These are phyloP conservation scores for Hafferia zeledoni DNA, from an alignment of 2,797 vertebrate genomes.

Conservation along the genomic window DNA sequence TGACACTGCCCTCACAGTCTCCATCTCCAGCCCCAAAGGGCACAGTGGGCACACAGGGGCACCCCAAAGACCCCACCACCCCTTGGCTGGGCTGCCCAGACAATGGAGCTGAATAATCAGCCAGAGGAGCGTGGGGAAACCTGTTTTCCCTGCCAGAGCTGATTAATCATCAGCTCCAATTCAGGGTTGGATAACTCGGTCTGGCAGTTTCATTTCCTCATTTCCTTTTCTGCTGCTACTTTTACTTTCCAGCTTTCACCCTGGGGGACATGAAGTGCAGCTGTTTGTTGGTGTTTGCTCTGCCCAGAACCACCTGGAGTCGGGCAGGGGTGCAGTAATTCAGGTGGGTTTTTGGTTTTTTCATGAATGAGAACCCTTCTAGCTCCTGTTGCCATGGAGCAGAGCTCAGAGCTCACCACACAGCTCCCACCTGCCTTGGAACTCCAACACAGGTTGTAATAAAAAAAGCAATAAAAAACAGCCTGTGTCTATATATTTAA, in stretches of 20 bases:
- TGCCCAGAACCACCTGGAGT: neutral
- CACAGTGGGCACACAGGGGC: neutral
- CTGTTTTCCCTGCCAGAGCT: neutral
- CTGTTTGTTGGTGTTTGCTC: fast-evolving
- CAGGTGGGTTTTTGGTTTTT: neutral
- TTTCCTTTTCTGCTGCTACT: neutral
- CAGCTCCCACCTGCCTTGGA: neutral
- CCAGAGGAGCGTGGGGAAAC: neutral
- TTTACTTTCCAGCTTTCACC: neutral
- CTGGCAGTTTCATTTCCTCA: neutral
- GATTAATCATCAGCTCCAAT: neutral
- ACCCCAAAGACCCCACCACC: neutral
- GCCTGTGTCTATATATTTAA: neutral
- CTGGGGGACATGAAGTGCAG: neutral
- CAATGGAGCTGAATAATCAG: neutral
- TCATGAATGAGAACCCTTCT: neutral
- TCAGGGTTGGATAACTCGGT: neutral
- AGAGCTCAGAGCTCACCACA: neutral
- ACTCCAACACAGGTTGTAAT: neutral
- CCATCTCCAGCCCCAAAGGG: neutral
- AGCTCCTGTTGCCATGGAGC: neutral
- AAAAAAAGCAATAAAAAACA: neutral
- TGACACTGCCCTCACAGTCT: neutral
- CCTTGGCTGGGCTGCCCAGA: neutral
- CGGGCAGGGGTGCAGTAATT: neutral